Base-by-base conservation (phyloP, 1,140 invertebrate genomes). In the Sitophilus oryzae region DNA sequence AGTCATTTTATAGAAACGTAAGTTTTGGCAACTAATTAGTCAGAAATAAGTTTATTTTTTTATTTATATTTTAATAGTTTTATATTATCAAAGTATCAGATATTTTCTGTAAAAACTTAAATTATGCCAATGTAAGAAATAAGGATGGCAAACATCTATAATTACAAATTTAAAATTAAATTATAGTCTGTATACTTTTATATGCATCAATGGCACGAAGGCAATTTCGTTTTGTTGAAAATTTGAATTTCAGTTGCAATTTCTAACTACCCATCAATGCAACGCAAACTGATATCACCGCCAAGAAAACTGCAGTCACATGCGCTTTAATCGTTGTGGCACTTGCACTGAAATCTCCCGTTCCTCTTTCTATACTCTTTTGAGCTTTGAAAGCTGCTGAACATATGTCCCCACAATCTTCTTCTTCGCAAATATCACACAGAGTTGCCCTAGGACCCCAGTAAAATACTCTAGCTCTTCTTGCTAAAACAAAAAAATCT, bases 361-460 rank as follows among this genome's bases (percentile, higher is more conserved):
- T 4, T 20, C n/a, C 52, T 5, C 34, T 22, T 11, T 48, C 35
- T 41, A 8, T 25, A 47, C 54, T 50, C 19, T 50, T 47, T 35
- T 48, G 55, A 1, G 56, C 52, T 8, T 34, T 46, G 30, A 44
- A 48, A 11, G 36, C 36, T 11, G 52, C 43, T 36, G 35, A 18
- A 41, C 63, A 65, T 35, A 65, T 61, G 25, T 61, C 51, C 20
- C 56, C 65, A 52, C 67, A 69, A 53, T 88, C 83, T 43, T 82
- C 79, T 11, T 78, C 78, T 55, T 89, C 84, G 58, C 88, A 91
- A 56, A 89, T 83, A 64, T 89, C 86, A 68, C 87, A 89, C 20
- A 88, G 70, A 3, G 79, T 84, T 0, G 84, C 76, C 58, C 72
- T 79, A 53, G 77, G 76, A n/a, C 85, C 79, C 64, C 83, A 76